Evolutionary conservation across 2,113 vertebrate genomes (phyloP).

Genomic region (Zosterops japonicus): DNA sequence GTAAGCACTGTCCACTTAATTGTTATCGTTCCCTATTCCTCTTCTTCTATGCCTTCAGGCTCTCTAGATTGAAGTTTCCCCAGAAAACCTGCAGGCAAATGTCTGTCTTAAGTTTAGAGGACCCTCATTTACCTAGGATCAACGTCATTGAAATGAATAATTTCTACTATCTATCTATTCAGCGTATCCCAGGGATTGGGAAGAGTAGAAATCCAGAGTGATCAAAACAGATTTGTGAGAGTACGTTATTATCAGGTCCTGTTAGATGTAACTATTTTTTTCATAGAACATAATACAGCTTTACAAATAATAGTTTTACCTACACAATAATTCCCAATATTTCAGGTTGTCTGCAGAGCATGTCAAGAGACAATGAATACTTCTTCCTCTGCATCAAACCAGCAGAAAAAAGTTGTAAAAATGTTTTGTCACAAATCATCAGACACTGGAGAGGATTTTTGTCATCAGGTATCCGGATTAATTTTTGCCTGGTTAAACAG

Average conservation of each 20-base stretch:
- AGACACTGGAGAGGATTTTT: background rate
- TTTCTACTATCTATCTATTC: background rate
- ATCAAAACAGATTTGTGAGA: background rate
- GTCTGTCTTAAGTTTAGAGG: background rate
- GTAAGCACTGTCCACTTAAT: background rate
- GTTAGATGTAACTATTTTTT: background rate
- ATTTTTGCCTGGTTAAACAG: background rate
- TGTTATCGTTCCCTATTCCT: background rate
- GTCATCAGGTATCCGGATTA: background rate
- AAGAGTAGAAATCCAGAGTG: background rate
- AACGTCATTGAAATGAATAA: background rate
- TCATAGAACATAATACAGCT: fast-evolving
- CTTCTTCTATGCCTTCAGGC: background rate
- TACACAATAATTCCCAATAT: background rate
- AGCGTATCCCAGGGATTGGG: fast-evolving
- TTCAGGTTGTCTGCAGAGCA: background rate
- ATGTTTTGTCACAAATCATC: background rate
- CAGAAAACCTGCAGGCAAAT: background rate
- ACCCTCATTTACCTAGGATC: background rate
- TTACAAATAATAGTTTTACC: background rate
- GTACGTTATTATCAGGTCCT: background rate
- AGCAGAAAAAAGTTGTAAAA: background rate
- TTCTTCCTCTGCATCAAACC: background rate
- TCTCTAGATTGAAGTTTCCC: background rate
- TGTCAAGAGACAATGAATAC: background rate